These are phyloP conservation scores for Bombus confusus DNA, from an alignment of 1,140 invertebrate genomes.

Conservation along the genomic window DNA sequence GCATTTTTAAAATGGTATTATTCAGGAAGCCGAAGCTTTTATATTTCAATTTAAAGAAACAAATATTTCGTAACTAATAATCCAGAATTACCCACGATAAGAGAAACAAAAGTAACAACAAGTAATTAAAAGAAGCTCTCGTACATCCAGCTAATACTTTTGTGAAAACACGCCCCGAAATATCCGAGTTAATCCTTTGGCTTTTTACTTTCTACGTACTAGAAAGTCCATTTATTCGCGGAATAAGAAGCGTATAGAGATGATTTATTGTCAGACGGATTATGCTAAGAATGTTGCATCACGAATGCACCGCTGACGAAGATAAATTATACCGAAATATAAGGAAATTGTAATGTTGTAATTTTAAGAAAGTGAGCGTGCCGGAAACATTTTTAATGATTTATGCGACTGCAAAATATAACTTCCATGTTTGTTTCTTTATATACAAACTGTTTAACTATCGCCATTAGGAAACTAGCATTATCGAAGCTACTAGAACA, in stretches of 20 bases:
- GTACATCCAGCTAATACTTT: not conserved
- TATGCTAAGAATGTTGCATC: slow-evolving; percentile 43
- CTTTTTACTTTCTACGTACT: slow-evolving; percentile 28
- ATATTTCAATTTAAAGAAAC: not conserved
- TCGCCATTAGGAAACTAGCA: not conserved
- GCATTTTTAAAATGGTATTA: no score
- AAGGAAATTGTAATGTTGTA: slow-evolving; percentile 3
- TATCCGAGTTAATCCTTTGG: slow-evolving; percentile 16
- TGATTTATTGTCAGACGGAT: slow-evolving; percentile 42
- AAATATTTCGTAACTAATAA: not conserved
- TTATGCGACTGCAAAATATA: slow-evolving; percentile 11
- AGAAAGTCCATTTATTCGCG: slow-evolving; percentile 36
- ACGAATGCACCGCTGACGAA: slow-evolving; percentile 22
- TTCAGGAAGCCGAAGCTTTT: no score
- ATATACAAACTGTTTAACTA: no score
- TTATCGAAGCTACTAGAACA: not conserved
- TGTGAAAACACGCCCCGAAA: not conserved
- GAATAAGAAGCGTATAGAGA: slow-evolving; percentile 25
- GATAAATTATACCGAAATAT: slow-evolving; percentile 29
- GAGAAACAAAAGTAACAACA: not conserved
- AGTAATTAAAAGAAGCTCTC: not conserved
- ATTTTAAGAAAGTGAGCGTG: slow-evolving; percentile 15
- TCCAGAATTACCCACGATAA: not conserved
- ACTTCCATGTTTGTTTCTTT: not conserved
- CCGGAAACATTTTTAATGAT: slow-evolving; percentile 22